Conservation (phyloP, 1,140 invertebrate species). For the Amyelois transitella region DNA sequence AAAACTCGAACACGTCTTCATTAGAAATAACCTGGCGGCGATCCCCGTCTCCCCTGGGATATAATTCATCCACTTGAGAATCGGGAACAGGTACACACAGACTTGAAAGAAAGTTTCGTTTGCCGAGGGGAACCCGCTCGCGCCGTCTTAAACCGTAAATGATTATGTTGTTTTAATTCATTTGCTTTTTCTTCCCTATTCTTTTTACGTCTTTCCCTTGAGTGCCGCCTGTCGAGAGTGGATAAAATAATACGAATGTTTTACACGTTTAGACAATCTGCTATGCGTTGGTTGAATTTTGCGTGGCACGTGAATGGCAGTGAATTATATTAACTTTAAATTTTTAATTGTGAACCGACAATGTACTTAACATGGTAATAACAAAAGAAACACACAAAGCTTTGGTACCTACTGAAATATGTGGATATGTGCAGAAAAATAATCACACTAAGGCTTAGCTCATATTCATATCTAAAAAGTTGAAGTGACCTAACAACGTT, state of each 20-base stretch:
- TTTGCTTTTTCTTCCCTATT: slow-evolving; percentile 59
- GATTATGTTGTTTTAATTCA: slow-evolving; percentile 72
- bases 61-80: slow-evolving; percentile 70
- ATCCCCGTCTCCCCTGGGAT: slow-evolving; percentile 54
- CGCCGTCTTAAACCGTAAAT: slow-evolving; percentile 65
- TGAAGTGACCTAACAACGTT: too few species aligned
- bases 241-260: slow-evolving; percentile 35
- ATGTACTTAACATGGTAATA: too few species aligned
- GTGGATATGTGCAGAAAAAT: too few species aligned
- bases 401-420: too few species aligned
- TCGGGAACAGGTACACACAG: slow-evolving; percentile 61
- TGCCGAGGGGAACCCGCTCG: slow-evolving; percentile 52
- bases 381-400: too few species aligned
- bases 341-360: too few species aligned
- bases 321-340: background rate
- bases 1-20: slow-evolving; percentile 61
- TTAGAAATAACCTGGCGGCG: slow-evolving; percentile 53
- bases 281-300: slow-evolving; percentile 17
- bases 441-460: too few species aligned
- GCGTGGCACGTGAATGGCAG: slow-evolving; percentile 20
- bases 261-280: slow-evolving; percentile 17
- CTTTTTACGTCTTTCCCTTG: slow-evolving; percentile 50
- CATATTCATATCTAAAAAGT: too few species aligned
- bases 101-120: slow-evolving; percentile 70
- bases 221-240: slow-evolving; percentile 66